Conservation (phyloP, 2,797 vertebrate species). For the Danio choprae region DNA sequence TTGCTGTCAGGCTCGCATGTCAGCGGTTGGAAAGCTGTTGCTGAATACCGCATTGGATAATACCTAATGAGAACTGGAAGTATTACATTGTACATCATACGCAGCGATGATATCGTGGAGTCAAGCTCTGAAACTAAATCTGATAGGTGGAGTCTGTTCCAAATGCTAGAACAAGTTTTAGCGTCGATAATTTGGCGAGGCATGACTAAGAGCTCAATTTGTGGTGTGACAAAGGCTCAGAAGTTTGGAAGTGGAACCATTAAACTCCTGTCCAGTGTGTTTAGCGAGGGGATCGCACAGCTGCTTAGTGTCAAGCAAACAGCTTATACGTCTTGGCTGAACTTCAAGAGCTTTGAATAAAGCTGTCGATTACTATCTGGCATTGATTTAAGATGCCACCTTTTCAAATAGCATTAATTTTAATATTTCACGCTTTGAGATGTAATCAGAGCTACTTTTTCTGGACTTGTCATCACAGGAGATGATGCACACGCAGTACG, state of each 20-base stretch:
- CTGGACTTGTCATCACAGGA: neutral
- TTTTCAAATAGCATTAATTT: conserved; percentile 2
- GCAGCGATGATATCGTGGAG: neutral
- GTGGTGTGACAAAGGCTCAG: conserved; percentile 48
- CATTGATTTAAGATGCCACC: conserved; percentile 36
- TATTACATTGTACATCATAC: conserved; percentile 30
- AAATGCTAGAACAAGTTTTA: conserved; percentile 20
- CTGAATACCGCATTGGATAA: conserved; percentile 16
- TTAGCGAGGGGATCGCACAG: conserved; percentile 26
- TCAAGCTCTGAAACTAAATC: neutral
- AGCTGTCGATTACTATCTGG: conserved; percentile 34
- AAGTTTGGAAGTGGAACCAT: conserved; percentile 40
- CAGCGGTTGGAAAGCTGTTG: conserved; percentile 28
- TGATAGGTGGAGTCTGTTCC: conserved; percentile 13
- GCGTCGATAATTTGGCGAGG: conserved; percentile 39
- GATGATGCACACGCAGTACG: conserved; percentile 9
- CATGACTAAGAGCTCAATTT: conserved; percentile 44
- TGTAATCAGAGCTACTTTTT: conserved; percentile 5
- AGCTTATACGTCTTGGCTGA: conserved; percentile 12
- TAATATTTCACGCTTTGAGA: neutral
- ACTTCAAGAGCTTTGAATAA: conserved; percentile 34
- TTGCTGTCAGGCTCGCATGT: conserved; percentile 31
- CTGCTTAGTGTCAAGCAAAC: conserved; percentile 32
- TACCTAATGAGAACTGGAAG: conserved; percentile 38
- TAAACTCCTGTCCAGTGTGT: conserved; percentile 30